phyloP scores from a whole-genome alignment of 2,888 invertebrate species.

The Empis livida region DNA sequence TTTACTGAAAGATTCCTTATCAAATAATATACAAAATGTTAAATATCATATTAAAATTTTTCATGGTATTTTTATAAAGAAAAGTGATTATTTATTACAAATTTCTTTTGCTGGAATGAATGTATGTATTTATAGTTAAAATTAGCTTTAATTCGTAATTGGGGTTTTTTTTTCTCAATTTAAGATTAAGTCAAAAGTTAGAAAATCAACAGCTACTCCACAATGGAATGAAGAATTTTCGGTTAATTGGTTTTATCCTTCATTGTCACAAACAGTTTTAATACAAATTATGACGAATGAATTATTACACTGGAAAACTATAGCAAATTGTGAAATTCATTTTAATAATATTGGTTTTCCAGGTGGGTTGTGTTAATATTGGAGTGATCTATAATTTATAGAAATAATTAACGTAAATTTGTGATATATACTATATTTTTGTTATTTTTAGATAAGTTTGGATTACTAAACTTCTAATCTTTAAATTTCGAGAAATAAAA shows the following conservation, averaged over 20 bases:
- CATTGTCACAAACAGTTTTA: conserved; percentile 57
- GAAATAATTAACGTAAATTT: no score
- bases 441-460: no score
- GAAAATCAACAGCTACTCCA: conserved; percentile 48
- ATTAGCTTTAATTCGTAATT: neutral
- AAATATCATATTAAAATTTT: conserved; percentile 45
- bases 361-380: conserved; percentile 18
- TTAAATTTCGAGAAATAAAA: no score
- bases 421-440: no score
- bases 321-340: conserved; percentile 25
- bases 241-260: conserved; percentile 72
- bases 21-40: conserved; percentile 15
- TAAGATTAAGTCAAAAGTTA: conserved; percentile 52
- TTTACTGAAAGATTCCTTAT: neutral
- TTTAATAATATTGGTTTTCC: conserved; percentile 29
- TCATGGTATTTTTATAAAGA: conserved; percentile 37
- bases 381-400: no score
- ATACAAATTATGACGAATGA: conserved; percentile 45
- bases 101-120: conserved; percentile 25
- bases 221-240: conserved; percentile 64
- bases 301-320: conserved; percentile 34
- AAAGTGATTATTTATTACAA: conserved; percentile 27
- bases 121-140: conserved; percentile 14
- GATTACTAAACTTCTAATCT: no score
- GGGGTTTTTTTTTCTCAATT: conserved; percentile 15